These are phyloP conservation scores for Ypsolopha sequella DNA, from an alignment of 2,888 invertebrate species.

Conservation along the genomic window DNA sequence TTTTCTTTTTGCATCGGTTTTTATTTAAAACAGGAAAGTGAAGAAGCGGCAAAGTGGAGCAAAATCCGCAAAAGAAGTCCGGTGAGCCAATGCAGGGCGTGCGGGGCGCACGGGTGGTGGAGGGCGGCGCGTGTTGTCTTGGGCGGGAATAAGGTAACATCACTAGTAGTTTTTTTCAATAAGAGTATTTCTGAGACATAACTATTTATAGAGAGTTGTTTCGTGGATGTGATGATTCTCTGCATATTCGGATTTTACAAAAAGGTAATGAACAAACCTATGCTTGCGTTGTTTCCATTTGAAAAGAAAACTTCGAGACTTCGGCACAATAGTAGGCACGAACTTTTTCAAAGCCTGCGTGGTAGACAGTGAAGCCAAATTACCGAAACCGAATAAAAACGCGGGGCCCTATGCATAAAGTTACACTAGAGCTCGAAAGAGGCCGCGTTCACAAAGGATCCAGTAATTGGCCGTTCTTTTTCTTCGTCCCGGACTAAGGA, in stretches of 20 bases:
- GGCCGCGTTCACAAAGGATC: slow-evolving; percentile 60
- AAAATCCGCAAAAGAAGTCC: slow-evolving; percentile 18
- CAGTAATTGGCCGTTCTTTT: slow-evolving; percentile 70
- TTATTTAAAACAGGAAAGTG: slow-evolving; percentile 13
- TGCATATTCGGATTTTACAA: no score
- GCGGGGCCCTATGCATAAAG: slow-evolving; percentile 52
- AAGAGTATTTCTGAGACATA: no score
- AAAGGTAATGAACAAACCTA: neutral
- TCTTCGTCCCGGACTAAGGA: slow-evolving; percentile 57
- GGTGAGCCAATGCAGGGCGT: neutral
- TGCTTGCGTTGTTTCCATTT: neutral
- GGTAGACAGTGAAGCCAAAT: slow-evolving; percentile 8
- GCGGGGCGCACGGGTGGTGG: neutral
- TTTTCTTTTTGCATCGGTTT: neutral
- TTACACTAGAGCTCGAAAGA: slow-evolving; percentile 64
- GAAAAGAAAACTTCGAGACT: slow-evolving; percentile 4
- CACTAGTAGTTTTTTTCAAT: neutral
- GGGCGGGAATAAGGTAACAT: neutral
- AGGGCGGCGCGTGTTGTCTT: neutral
- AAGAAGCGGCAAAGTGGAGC: slow-evolving; percentile 19
- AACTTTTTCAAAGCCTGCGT: slow-evolving; percentile 3
- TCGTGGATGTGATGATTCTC: no score
- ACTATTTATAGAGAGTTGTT: no score
- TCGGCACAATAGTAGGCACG: neutral
- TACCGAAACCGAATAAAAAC: slow-evolving; percentile 42